Base-by-base conservation (phyloP, 2,113 vertebrate species). In the Ibidorhyncha struthersii region DNA sequence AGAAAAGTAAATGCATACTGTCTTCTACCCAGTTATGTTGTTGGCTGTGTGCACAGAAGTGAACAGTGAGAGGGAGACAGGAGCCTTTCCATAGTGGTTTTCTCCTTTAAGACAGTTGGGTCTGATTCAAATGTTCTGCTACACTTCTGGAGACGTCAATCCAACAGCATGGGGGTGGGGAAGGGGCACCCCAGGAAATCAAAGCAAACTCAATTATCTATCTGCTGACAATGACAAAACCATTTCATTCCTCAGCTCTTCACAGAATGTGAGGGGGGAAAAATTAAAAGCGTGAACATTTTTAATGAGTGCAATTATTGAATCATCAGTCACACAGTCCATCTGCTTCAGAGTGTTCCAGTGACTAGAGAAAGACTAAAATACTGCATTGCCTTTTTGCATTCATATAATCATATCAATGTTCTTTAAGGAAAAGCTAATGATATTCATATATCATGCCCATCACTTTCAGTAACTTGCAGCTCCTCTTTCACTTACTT, bases 241-340 rank as follows among this genome's bases (percentile, higher is more conserved):
- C 85, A 97, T 96, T 98, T 98, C 92, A 97, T 97, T 98, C 94
- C 90, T 97, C 62, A 80, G 88, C 95, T 98, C 96, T 97, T 97
- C 97, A 97, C 93, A 98, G 97, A 98, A 97, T 97, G 93, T 79
- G 90, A 82, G 93, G 74, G 80, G 65, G 86, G 55, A 6, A 17
- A 72, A 98, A 98, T 98, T 98, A 98, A 98, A 98, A 98, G 97
- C 91, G 49, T 98, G 98, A 98, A 98, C 92, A 98, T 93, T 98
- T 98, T 98, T 98, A 98, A 98, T 98, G 98, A 98, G 98, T 78
- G 55, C 96, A 97, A 98, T 98, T 98, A 98, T 97, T 97, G 97
- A 98, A 98, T 98, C 97, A 98, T 98, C 97, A 98, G 97, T 98
- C 96, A 98, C 96, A 98, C 95, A 98, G 97, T 97, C 98, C 98